Evolutionary conservation across 2,797 vertebrate species (phyloP), one percentile per base, ranked within the genome.

Genomic region (Alauda arvensis): DNA sequence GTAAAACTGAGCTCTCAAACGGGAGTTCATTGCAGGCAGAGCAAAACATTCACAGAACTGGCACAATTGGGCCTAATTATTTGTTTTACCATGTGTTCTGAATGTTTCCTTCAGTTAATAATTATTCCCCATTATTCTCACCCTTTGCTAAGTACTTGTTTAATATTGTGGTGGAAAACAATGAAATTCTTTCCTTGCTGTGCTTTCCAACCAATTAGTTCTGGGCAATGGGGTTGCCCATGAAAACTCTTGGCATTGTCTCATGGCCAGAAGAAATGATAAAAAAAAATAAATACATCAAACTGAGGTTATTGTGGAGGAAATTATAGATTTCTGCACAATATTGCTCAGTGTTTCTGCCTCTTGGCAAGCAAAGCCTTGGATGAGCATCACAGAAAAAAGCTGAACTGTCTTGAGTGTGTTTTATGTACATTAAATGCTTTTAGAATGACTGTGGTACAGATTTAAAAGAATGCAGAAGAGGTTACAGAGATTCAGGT

Each of bases 291-390:
- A 68, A 75, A 45, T 13, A 57, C 80, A 81, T 56, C 55, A 82
- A 94, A 72, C 48, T 1, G 55, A 86, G 33, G 45, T 76, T 91
- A 85, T 90, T 93, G 34, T 46, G 9, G 61, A 91, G 75, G 8
- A 92, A 91, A 94, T 93, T 72, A 90, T 14, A 92, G 91, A 85
- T 56, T 93, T 91, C 42, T 85, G 52, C 43, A 69, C 49, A 69
- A 37, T 63, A 60, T 70, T 76, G 55, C 60, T 91, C 85, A 43
- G 85, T 43, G 45, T 49, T 87, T 76, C 56, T 85, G 89, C 77
- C 77, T 91, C 52, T 91, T 92, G 87, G 92, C 90, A 89, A 81
- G 63, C 18, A 63, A 78, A 85, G 39, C 60, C 77, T 83, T 91
- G 85, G 83, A 89, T 67, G 67, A 63, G 31, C 69, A 42, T 56